These are phyloP conservation scores for Agrilus biguttatus DNA, from an alignment of 2,888 invertebrate genomes.

Conservation along the genomic window DNA sequence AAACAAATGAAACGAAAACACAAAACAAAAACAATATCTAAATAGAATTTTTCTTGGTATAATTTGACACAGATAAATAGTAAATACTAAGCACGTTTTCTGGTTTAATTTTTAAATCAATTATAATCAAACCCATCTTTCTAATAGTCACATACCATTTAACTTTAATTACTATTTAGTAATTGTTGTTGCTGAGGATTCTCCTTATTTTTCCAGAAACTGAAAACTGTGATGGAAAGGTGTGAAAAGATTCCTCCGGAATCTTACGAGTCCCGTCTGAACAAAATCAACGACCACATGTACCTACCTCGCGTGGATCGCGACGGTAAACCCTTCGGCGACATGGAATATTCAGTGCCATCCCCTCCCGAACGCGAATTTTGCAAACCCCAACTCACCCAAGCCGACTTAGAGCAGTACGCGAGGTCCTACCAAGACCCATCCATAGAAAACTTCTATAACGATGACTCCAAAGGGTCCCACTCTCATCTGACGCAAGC, in stretches of 20 bases:
- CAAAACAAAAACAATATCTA: no score
- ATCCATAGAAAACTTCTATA: slow-evolving; percentile 25
- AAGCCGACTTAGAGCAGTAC: slow-evolving; percentile 57
- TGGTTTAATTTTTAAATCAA: no score
- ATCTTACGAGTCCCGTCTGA: slow-evolving; percentile 37
- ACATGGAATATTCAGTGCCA: slow-evolving; percentile 50
- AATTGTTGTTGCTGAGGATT: no score
- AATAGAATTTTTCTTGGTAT: no score
- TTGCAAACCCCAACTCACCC: slow-evolving; percentile 34
- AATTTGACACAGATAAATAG: no score
- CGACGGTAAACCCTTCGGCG: slow-evolving; percentile 46
- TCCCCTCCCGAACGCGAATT: slow-evolving; percentile 56
- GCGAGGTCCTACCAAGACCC: slow-evolving; percentile 42
- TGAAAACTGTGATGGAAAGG: slow-evolving; percentile 56
- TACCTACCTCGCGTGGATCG: slow-evolving; percentile 44
- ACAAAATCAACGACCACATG: slow-evolving; percentile 30
- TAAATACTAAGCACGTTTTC: no score
- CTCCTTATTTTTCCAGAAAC: slow-evolving; percentile 29
- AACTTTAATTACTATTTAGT: no score
- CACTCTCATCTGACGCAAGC: slow-evolving; percentile 14
- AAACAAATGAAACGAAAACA: no score
- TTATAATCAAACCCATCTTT: no score
- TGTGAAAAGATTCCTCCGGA: slow-evolving; percentile 47
- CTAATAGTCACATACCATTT: no score
- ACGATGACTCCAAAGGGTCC: slow-evolving; percentile 13